These are phyloP conservation scores for Coptodon bakossiorum DNA, from an alignment of 2,113 vertebrate species.

Conservation along the genomic window DNA sequence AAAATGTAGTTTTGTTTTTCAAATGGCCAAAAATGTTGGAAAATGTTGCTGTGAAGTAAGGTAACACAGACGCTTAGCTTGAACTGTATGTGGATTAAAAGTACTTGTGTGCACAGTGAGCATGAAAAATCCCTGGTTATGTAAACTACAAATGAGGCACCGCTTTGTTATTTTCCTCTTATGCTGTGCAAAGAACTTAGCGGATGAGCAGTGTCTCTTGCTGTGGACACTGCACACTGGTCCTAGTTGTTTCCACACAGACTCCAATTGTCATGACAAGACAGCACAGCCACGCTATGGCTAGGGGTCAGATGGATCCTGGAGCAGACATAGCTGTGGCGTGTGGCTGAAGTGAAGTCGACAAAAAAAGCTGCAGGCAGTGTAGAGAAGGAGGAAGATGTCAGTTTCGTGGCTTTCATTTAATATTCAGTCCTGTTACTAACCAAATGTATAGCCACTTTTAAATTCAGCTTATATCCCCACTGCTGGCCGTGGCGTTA, in stretches of 20 bases:
- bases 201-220: neutral
- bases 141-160: neutral
- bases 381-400: neutral
- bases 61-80: neutral
- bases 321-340: neutral
- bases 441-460: neutral
- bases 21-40: neutral
- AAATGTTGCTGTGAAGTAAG: neutral
- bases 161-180: neutral
- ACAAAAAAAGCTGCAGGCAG: neutral
- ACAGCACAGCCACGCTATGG: neutral
- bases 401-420: neutral
- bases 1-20: neutral
- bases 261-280: slow-evolving; percentile 34
- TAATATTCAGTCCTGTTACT: neutral
- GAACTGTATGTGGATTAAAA: neutral
- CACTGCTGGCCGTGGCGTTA: neutral
- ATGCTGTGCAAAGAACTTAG: neutral
- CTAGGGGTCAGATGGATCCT: neutral
- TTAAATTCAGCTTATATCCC: neutral
- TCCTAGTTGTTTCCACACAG: slow-evolving; percentile 19
- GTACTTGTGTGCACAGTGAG: neutral
- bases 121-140: neutral
- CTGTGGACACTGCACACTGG: neutral
- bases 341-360: neutral